Percentiles rank a stretch among this genome's conserved stretches.
Conservation (phyloP, 2,113 vertebrate species). For the Sander lucioperca region DNA sequence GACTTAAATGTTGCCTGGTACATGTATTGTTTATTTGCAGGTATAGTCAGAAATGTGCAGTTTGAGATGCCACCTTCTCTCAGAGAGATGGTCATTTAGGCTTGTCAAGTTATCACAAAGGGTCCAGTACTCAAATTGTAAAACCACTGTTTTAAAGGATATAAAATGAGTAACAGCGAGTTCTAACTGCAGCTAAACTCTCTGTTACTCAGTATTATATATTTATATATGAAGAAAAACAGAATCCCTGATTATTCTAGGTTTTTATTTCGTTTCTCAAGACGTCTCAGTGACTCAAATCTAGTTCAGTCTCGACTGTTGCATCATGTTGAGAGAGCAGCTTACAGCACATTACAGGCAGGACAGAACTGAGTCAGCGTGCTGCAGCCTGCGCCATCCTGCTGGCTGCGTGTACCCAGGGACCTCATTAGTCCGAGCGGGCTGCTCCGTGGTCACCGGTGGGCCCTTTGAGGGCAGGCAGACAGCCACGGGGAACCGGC, state of each 20-base stretch:
- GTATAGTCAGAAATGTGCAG: background rate
- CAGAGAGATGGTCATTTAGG: too few relatives aligned
- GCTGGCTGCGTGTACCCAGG: slow-evolving; percentile 43
- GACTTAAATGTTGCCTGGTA: too few relatives aligned
- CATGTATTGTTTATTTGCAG: too few relatives aligned
- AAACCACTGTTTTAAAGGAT: too few relatives aligned
- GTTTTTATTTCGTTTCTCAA: background rate
- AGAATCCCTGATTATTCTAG: background rate
- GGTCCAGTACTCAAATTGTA: too few relatives aligned
- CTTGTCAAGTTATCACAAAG: too few relatives aligned
- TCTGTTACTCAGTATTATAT: too few relatives aligned
- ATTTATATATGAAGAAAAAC: background rate
- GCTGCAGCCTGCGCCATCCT: slow-evolving; percentile 30
- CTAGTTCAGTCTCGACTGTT: slow-evolving; percentile 20
- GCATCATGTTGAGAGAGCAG: slow-evolving; percentile 62
- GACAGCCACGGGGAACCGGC: slow-evolving; percentile 41
- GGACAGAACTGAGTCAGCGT: slow-evolving; percentile 49
- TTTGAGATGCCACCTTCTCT: too few relatives aligned
- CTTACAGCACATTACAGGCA: slow-evolving; percentile 60
- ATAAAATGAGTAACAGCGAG: background rate
- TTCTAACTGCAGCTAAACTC: background rate
- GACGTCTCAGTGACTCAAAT: background rate
- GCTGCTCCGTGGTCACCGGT: slow-evolving; percentile 39
- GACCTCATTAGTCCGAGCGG: slow-evolving; percentile 71
- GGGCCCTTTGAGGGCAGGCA: slow-evolving; percentile 59